A percentile compares a stretch with the other conserved stretches of the same genome.
Evolutionary conservation across 2,888 invertebrate species (phyloP).

Genomic region (Stramonita haemastoma): DNA sequence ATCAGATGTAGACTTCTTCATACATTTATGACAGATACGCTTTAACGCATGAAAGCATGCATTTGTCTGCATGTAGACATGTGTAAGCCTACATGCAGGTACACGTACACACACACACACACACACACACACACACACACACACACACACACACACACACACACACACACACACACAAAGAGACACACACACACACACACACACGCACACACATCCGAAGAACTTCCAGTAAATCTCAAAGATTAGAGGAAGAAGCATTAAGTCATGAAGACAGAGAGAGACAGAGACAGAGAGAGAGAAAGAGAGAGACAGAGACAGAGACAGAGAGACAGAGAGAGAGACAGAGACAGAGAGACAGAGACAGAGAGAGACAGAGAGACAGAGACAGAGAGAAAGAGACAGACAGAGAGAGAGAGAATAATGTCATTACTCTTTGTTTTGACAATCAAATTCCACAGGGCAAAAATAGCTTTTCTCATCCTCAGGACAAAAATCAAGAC

Average conservation of each 20-base stretch:
- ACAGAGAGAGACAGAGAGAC: background rate
- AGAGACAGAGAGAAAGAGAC: background rate
- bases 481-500: no score
- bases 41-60: background rate
- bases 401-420: constrained; percentile 7
- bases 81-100: background rate
- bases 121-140: background rate
- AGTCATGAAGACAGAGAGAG: background rate
- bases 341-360: background rate
- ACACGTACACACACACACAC: background rate
- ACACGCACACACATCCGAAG: background rate
- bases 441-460: no score
- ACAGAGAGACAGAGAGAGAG: background rate
- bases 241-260: background rate
- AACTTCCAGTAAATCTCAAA: background rate
- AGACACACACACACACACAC: no score
- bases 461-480: no score
- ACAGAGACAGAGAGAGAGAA: background rate
- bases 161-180: background rate
- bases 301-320: background rate
- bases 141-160: background rate
- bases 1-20: no score
- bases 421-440: background rate
- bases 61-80: background rate
- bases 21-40: no score